phyloP scores from a whole-genome alignment of 2,113 vertebrate species.

The Xenopus tropicalis region DNA sequence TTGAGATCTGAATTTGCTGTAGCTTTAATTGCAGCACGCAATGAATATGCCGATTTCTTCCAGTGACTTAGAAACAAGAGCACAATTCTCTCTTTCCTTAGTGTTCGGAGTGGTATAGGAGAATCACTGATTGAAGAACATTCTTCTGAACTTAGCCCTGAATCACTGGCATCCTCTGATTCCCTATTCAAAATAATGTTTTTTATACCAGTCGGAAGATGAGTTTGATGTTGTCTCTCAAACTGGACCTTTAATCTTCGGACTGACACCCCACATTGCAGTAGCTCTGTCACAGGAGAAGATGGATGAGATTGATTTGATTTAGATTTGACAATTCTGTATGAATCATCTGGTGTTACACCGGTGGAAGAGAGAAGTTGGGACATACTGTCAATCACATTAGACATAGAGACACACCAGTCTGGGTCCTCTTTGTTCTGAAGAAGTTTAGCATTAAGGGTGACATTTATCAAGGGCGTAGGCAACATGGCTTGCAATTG shows the following conservation, averaged over 20 bases:
- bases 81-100: constrained; percentile 86
- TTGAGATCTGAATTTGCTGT: constrained; percentile 58
- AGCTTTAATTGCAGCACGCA: constrained; percentile 61
- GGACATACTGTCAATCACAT: constrained; percentile 83
- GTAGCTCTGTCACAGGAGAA: constrained; percentile 78
- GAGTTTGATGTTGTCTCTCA: constrained; percentile 58
- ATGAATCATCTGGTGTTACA: constrained; percentile 42
- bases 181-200: constrained; percentile 1
- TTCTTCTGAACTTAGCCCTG: constrained; percentile 68
- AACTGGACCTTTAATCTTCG: constrained; percentile 79
- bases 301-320: constrained; percentile 52
- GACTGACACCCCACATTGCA: constrained; percentile 85
- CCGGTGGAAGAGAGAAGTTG: constrained; percentile 75
- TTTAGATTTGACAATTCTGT: neutral
- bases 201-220: neutral
- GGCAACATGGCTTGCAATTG: constrained; percentile 84
- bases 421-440: constrained; percentile 60
- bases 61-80: constrained; percentile 89
- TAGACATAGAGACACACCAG: constrained; percentile 82
- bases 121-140: constrained; percentile 38
- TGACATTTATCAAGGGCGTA: constrained; percentile 81
- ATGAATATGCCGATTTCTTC: constrained; percentile 78
- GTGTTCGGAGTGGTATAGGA: constrained; percentile 56
- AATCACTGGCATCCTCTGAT: constrained; percentile 63
- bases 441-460: constrained; percentile 75